These are phyloP conservation scores for Synodontis membranacea DNA, from an alignment of 2,113 vertebrate species.

Conservation along the genomic window DNA sequence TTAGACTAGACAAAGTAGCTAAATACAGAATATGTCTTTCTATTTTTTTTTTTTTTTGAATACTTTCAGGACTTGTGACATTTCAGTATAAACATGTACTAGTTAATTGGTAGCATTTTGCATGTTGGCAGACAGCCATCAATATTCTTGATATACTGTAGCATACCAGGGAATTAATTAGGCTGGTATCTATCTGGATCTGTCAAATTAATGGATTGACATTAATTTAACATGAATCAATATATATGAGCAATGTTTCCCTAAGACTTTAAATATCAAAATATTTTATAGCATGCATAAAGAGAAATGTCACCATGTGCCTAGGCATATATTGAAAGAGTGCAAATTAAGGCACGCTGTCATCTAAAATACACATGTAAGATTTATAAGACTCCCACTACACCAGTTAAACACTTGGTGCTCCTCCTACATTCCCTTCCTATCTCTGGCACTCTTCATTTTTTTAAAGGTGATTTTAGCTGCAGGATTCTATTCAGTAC, in stretches of 20 bases:
- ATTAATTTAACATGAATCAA: conserved; percentile 17
- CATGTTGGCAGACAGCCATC: conserved; percentile 6
- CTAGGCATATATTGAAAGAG: neutral
- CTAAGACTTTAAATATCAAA: conserved; percentile 12
- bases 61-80: neutral
- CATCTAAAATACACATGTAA: neutral
- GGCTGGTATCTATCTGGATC: neutral
- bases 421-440: neutral
- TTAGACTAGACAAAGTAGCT: neutral
- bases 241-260: conserved; percentile 14
- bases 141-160: conserved; percentile 20
- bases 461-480: neutral
- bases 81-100: conserved; percentile 12
- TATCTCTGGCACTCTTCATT: neutral
- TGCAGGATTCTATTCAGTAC: neutral
- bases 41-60: too few relatives aligned
- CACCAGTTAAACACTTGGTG: neutral
- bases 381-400: neutral
- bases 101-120: conserved; percentile 37
- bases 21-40: neutral
- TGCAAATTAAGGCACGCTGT: neutral
- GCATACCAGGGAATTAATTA: conserved; percentile 25
- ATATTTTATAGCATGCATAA: neutral
- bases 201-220: neutral
- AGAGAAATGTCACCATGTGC: neutral